Evolutionary conservation across 64 coral and sea anemone genomes (phyloP), one percentile per base, ranked within the genome.

Genomic region (Anthopleura sola): DNA sequence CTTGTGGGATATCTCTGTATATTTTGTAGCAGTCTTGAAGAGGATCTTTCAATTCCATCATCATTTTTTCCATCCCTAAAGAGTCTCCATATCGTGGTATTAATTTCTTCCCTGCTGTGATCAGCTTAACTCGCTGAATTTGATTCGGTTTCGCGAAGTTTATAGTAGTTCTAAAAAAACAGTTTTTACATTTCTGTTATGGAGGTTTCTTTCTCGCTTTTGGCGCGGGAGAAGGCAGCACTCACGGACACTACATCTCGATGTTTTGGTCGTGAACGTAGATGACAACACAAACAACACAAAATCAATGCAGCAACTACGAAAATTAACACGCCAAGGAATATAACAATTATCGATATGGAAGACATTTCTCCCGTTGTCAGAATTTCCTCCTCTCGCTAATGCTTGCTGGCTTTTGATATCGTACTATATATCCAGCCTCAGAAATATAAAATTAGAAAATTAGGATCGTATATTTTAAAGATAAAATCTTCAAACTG

Each of bases 271-370:
- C 96, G 84, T 50, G 92, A 79, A 36, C 96, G 92, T 6, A 99
- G 54, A 64, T 94, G 96, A 16, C 96, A 99, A 31, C 90, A 95
- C 0, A 99, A 32, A 34, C 96, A 99, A 36, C 96, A 99, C 8
- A 99, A 84, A 38, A 99, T 88, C 21, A 99, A 84, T 7, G 92
- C 92, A 0, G 96, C 93, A 0, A 99, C 92, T 7, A 94, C 84
- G 81, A 99, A 99, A 6, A 99, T 91, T n/a, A 99, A 56, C 54
- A 92, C 92, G 31, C 96, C 96, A 20, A 99, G 89, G 77, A 99
- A 99, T 26, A 99, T 99, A 40, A 99, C 93, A 40, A 99, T 94
- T 0, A 99, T 92, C 1, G 96, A 99, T 14, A 99, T 84, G 7
- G 96, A 99, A 31, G 94, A 96, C 79, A 96, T 86, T 32, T 32